These are phyloP conservation scores for Lithophane socia DNA, from an alignment of 2,888 invertebrate genomes.

Conservation along the genomic window DNA sequence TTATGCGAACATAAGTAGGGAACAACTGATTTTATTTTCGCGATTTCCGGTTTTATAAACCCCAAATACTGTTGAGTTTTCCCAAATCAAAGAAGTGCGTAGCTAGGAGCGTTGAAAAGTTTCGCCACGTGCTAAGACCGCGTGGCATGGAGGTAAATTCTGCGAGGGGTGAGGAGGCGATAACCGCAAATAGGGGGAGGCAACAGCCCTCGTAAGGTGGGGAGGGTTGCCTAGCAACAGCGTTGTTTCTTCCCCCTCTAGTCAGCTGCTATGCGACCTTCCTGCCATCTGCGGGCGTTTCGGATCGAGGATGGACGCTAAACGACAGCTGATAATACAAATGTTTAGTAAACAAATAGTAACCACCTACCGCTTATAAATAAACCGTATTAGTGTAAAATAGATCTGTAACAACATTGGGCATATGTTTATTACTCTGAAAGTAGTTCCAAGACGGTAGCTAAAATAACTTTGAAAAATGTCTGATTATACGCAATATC, in stretches of 20 bases:
- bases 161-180: neutral
- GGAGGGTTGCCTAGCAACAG: constrained; percentile 53
- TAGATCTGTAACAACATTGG: neutral
- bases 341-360: constrained; percentile 43
- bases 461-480: neutral
- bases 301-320: constrained; percentile 29
- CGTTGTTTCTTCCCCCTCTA: constrained; percentile 40
- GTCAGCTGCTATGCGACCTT: constrained; percentile 48
- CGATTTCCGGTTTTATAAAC: too few species aligned
- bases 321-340: constrained; percentile 33
- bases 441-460: too few species aligned
- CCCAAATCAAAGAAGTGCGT: too few species aligned
- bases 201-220: neutral
- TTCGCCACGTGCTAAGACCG: constrained; percentile 32
- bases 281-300: constrained; percentile 41
- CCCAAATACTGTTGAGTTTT: too few species aligned
- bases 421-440: neutral
- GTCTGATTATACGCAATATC: neutral
- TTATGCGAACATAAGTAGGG: too few species aligned
- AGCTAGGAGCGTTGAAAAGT: neutral
- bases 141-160: constrained; percentile 30
- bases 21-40: too few species aligned
- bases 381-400: neutral
- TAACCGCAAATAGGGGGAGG: constrained; percentile 9
- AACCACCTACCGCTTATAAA: neutral